Conservation (phyloP, 2,797 vertebrate genomes). For the Garrulus glandarius region DNA sequence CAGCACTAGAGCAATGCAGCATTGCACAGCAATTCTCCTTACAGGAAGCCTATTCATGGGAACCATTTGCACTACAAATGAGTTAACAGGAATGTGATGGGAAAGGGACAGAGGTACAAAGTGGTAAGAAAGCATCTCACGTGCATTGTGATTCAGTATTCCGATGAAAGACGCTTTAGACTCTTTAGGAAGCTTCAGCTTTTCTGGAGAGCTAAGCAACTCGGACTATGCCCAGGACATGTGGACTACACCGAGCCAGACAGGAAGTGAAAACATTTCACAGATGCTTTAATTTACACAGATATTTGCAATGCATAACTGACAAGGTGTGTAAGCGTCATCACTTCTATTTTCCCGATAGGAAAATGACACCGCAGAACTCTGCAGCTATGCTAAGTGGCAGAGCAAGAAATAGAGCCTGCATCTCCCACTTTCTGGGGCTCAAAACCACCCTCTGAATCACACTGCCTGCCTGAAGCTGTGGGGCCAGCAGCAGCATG, state of each 20-base stretch:
- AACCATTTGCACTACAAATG: not conserved
- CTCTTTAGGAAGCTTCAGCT: not conserved
- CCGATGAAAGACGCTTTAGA: not conserved
- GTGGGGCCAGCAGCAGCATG: not conserved
- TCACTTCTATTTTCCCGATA: not conserved
- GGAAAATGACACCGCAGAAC: not conserved
- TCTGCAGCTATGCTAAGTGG: not conserved
- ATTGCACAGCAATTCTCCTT: not conserved
- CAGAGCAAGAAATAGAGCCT: not conserved
- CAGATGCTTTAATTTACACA: constrained; percentile 29
- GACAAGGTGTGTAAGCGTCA: constrained; percentile 21
- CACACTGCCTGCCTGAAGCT: not conserved
- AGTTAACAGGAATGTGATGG: not conserved
- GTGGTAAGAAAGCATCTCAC: not conserved
- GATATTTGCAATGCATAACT: constrained; percentile 22
- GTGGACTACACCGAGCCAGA: not conserved
- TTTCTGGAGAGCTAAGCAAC: not conserved
- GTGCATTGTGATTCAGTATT: not conserved
- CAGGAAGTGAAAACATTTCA: constrained; percentile 29
- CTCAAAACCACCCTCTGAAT: not conserved
- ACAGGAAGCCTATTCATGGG: not conserved
- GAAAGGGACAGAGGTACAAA: not conserved
- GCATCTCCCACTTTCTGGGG: not conserved
- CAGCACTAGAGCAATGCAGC: not conserved
- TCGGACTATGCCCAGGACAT: not conserved